Evolutionary conservation across 2,797 vertebrate genomes (phyloP), one percentile per base, ranked within the genome.

Genomic region (Picus viridis): DNA sequence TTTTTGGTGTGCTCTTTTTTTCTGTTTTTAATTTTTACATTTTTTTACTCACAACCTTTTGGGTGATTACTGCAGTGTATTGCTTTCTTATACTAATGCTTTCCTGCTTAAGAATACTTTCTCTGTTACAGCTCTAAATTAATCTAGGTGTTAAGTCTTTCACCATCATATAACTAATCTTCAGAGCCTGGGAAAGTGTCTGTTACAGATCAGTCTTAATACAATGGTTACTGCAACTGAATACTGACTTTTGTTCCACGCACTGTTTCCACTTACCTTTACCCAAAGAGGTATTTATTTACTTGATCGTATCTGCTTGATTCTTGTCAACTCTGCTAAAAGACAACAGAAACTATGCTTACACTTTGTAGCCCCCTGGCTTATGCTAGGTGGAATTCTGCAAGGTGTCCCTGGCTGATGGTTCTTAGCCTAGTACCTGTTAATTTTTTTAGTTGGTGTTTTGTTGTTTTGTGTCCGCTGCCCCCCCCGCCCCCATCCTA

Each of bases 151-250:
- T 86, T 94, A 56, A 78, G 41, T 34, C 56, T 95, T 83, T 86
- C 39, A 70, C 63, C 6, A 2, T 18, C 45, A 32, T 39, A 22
- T 43, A 75, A 74, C 47, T n/a, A 75, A 57, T 86, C 77, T 70
- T 86, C 74, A 83, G 83, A 93, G 89, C 59, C 80, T 94, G 93
- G 87, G 91, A 93, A 90, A 73, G 80, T 81, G 58, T 93, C 67
- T 72, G 34, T 83, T 92, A 78, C 85, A 54, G 83, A 43, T 83
- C 71, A 68, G 29, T 65, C 3, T 29, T 72, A 87, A 59, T 56
- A 89, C 83, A 91, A 49, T 83, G 51, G 49, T 51, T 87, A 74
- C 54, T 86, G 94, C 71, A 93, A 61, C 6, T 29, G 47, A 81
- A 95, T 93, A 71, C 82, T 54, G 53, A 67, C 30, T 63, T 93